phyloP scores from a whole-genome alignment of 1,140 invertebrate genomes.

The Condylostylus longicornis region DNA sequence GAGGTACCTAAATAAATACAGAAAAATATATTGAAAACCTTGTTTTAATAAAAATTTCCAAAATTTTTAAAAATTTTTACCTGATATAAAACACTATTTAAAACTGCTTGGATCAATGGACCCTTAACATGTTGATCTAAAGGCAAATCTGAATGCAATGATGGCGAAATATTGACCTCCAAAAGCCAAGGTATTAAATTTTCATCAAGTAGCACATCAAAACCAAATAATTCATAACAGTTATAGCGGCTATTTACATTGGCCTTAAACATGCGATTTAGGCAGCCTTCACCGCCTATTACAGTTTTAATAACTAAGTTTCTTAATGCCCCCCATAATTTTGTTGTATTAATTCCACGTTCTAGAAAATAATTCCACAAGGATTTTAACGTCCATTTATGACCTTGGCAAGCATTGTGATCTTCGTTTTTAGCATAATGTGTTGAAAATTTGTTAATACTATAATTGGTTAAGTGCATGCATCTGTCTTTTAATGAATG shows the following conservation, averaged over 20 bases:
- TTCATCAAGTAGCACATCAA: conserved; percentile 68
- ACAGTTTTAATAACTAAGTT: conserved; percentile 74
- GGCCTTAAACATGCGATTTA: conserved; percentile 49
- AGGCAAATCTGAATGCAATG: conserved; percentile 79
- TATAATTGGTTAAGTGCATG: conserved; percentile 98
- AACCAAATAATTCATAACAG: conserved; percentile 69
- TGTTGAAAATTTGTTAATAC: conserved; percentile 84
- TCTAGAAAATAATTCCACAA: conserved; percentile 58
- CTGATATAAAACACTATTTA: conserved; percentile 85
- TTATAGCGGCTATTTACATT: conserved; percentile 59
- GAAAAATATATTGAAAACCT: conserved; percentile 2
- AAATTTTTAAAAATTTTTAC: conserved; percentile 29
- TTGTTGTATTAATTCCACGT: conserved; percentile 56
- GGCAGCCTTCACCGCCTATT: conserved; percentile 57
- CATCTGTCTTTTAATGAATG: conserved; percentile 72
- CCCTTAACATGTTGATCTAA: conserved; percentile 91
- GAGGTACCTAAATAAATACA: conserved; percentile 29
- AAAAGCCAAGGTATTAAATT: conserved; percentile 85
- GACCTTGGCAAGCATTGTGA: conserved; percentile 65
- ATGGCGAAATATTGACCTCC: conserved; percentile 94
- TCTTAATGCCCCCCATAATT: conserved; percentile 63
- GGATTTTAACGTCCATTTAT: conserved; percentile 75
- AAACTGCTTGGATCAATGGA: conserved; percentile 71
- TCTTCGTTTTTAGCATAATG: conserved; percentile 76
- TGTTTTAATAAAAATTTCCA: neutral